A percentile compares a stretch with the other conserved stretches of the same genome.
These are phyloP conservation scores for Sphaeramia orbicularis DNA, from an alignment of 2,797 vertebrate species.

Conservation along the genomic window DNA sequence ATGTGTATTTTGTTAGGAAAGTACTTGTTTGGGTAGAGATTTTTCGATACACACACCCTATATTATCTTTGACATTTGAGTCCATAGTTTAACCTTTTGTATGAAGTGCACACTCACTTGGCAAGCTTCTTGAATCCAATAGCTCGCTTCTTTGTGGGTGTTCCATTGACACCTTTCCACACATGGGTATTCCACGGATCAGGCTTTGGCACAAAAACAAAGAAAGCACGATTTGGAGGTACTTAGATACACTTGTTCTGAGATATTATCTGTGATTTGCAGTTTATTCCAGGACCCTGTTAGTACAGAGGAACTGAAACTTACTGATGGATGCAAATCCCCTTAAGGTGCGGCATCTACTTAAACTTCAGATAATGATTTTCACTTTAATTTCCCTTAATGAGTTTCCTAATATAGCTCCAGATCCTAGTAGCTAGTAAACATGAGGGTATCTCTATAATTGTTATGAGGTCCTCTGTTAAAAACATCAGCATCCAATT, in stretches of 20 bases:
- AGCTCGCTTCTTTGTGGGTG: conserved; percentile 95
- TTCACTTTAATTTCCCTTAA: conserved; percentile 25
- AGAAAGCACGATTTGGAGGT: conserved; percentile 5
- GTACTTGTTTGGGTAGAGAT: conserved; percentile 26
- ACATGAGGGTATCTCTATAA: conserved; percentile 16
- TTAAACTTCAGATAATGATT: conserved; percentile 6
- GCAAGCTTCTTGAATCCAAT: conserved; percentile 99
- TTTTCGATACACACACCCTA: conserved; percentile 12
- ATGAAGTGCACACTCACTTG: conserved; percentile 87
- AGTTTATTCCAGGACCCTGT: neutral
- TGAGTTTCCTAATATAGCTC: conserved; percentile 9
- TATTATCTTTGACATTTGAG: conserved; percentile 41
- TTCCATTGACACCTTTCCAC: conserved; percentile 97
- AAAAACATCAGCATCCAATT: neutral
- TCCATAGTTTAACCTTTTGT: neutral
- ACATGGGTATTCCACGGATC: conserved; percentile 96
- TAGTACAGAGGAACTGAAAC: neutral
- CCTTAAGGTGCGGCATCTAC: neutral
- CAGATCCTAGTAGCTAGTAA: neutral
- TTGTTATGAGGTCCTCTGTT: neutral
- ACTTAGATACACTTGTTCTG: neutral
- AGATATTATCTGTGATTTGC: conserved; percentile 2
- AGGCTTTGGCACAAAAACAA: conserved; percentile 74
- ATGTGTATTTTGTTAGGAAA: conserved; percentile 50
- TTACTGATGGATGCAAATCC: neutral